Evolutionary conservation across 2,888 invertebrate genomes (phyloP).

Genomic region (Urechis unicinctus): DNA sequence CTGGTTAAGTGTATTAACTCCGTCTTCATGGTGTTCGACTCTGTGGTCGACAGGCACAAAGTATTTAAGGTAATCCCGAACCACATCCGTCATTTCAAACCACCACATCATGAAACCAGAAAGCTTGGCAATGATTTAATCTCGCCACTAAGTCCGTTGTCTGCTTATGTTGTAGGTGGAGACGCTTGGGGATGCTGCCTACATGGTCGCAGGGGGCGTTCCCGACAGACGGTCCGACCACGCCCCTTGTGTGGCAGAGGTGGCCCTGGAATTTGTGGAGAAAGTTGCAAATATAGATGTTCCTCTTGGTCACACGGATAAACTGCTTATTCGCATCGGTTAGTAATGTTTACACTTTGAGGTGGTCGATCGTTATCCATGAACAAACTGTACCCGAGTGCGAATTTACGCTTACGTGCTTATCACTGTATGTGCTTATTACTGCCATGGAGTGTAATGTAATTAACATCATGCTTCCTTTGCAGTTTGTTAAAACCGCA

Average conservation of each 20-base stretch:
- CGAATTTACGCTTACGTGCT: no score
- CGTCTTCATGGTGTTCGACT: conserved; percentile 77
- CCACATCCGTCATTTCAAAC: no score
- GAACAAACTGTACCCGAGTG: neutral
- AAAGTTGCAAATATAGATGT: conserved; percentile 57
- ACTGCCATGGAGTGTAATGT: no score
- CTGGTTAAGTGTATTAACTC: conserved; percentile 79
- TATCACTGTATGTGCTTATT: no score
- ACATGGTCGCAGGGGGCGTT: conserved; percentile 86
- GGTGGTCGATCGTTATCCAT: neutral
- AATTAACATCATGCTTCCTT: neutral
- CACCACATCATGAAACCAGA: neutral
- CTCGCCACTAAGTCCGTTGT: no score
- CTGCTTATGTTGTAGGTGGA: conserved; percentile 63
- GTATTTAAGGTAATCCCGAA: conserved; percentile 90
- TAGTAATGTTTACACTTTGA: neutral
- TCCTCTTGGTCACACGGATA: neutral
- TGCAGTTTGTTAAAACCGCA: neutral
- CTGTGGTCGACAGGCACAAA: conserved; percentile 73
- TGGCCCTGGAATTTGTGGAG: conserved; percentile 68
- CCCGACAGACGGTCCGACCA: conserved; percentile 69
- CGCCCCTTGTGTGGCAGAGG: conserved; percentile 70
- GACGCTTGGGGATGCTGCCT: conserved; percentile 78
- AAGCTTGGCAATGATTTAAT: no score
- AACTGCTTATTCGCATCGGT: conserved; percentile 11